Percentiles rank a stretch among this genome's conserved stretches.
phyloP scores from a whole-genome alignment of 2,888 invertebrate species.

The Ashinkailepas kermadecensis region DNA sequence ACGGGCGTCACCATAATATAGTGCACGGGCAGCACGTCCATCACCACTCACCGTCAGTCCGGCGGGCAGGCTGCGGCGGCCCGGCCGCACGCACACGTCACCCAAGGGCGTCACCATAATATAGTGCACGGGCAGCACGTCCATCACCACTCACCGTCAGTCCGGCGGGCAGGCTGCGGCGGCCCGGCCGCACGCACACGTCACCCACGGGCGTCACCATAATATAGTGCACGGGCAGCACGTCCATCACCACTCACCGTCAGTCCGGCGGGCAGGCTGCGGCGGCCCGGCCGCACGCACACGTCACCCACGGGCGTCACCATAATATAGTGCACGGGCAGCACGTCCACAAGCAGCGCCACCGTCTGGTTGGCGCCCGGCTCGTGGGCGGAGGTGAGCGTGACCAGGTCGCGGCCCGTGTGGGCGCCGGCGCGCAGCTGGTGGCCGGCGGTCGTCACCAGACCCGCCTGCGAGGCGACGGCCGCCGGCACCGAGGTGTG shows the following conservation, averaged over 20 bases:
- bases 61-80: too few relatives aligned
- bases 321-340: conserved; percentile 10
- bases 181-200: too few relatives aligned
- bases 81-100: too few relatives aligned
- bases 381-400: background rate
- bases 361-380: conserved; percentile 6
- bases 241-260: background rate
- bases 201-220: too few relatives aligned
- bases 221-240: background rate
- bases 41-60: too few relatives aligned
- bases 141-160: too few relatives aligned
- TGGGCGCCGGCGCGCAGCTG: background rate
- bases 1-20: too few relatives aligned
- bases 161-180: too few relatives aligned
- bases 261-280: background rate
- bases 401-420: background rate
- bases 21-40: too few relatives aligned
- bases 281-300: background rate
- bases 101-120: too few relatives aligned
- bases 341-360: conserved; percentile 10
- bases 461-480: background rate
- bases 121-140: too few relatives aligned
- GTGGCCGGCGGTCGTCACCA: background rate
- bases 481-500: background rate
- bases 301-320: conserved; percentile 10